A percentile compares a stretch with the other conserved stretches of the same genome.
Evolutionary conservation across 2,797 vertebrate genomes (phyloP).

Genomic region (Sebastes diploproa): DNA sequence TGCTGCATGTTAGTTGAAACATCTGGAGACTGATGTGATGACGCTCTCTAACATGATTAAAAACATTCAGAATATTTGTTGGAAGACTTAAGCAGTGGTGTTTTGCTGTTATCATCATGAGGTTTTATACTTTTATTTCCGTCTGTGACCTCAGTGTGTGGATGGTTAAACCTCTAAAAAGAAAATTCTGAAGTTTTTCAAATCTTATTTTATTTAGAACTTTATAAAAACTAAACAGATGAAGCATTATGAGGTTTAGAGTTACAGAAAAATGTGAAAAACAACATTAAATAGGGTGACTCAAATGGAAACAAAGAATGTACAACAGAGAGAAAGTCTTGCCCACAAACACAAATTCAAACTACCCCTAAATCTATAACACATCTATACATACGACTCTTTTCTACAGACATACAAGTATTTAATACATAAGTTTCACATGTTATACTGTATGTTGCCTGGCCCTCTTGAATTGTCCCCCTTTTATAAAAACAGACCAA

Average conservation of each 20-base stretch:
- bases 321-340: conserved; percentile 66
- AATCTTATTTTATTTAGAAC: conserved; percentile 66
- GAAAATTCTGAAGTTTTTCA: conserved; percentile 15
- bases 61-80: not conserved
- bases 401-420: conserved; percentile 65
- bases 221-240: conserved; percentile 57
- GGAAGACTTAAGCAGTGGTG: not conserved
- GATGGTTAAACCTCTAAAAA: not conserved
- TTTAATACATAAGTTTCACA: conserved; percentile 58
- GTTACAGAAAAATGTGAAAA: conserved; percentile 55
- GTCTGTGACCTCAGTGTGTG: not conserved
- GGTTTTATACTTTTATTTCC: not conserved
- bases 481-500: conserved; percentile 8
- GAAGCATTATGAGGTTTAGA: conserved; percentile 33
- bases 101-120: not conserved
- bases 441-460: conserved; percentile 21
- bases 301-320: conserved; percentile 62
- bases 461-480: not conserved
- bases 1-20: conserved; percentile 18
- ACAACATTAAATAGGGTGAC: conserved; percentile 72
- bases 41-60: not conserved
- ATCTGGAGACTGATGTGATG: conserved; percentile 24
- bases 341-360: conserved; percentile 41
- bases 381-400: conserved; percentile 69
- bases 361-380: conserved; percentile 60